Conservation (phyloP, 2,113 vertebrate genomes). For the chimpanzee (Pan troglodytes) region NHGRI_mPanTro3-v2.1_pri NC_072415.2:37877001-37877500, state of each 20-base stretch:
- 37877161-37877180: conserved; percentile 77
- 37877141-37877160: conserved; percentile 25
- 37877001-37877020: conserved; percentile 6
- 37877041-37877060: conserved; percentile 50
- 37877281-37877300: conserved; percentile 58
- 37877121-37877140: conserved; percentile 46
- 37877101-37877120: conserved; percentile 60
- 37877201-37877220: conserved; percentile 74
- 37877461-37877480: background rate
- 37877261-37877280: conserved; percentile 59
- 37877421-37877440: background rate
- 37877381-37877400: background rate
- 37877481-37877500: background rate
- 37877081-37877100: conserved; percentile 48
- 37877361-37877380: background rate
- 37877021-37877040: conserved; percentile 56
- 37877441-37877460: background rate
- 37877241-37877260: conserved; percentile 28
- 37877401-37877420: conserved; percentile 6
- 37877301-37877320: conserved; percentile 62
- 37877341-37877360: background rate
- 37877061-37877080: conserved; percentile 52
- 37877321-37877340: conserved; percentile 58
- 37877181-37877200: conserved; percentile 70
- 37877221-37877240: conserved; percentile 74